phyloP scores from a whole-genome alignment of 2,888 invertebrate genomes.

The Apamea epomidion region DNA sequence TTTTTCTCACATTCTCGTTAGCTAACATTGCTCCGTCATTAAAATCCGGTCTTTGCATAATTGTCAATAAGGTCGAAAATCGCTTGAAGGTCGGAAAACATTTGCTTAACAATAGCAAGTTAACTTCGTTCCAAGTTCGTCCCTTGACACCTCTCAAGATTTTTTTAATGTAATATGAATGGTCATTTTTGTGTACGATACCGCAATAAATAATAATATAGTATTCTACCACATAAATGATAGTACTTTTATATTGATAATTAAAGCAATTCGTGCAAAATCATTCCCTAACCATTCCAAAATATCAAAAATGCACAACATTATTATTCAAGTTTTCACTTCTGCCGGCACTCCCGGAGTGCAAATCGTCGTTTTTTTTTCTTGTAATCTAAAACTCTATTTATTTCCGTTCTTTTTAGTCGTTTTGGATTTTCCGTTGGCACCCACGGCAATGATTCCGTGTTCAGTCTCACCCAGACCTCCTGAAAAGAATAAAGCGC shows the following conservation, averaged over 20 bases:
- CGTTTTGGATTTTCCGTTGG: neutral
- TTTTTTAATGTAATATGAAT: no score
- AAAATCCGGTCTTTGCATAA: no score
- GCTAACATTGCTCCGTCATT: no score
- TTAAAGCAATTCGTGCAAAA: neutral
- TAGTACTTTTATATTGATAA: constrained; percentile 3
- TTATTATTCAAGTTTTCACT: constrained; percentile 7
- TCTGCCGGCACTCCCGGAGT: no score
- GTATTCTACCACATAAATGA: neutral
- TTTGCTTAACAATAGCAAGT: no score
- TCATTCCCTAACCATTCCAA: constrained; percentile 6
- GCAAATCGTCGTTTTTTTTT: neutral
- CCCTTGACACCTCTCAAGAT: no score
- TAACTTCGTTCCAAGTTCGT: no score
- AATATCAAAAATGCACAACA: constrained; percentile 1
- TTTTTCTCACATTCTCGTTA: no score
- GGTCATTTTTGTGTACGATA: no score
- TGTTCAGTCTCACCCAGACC: constrained; percentile 3
- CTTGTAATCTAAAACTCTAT: neutral
- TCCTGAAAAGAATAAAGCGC: constrained; percentile 3
- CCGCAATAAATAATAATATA: no score
- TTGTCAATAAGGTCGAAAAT: no score
- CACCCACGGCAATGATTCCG: constrained; percentile 1
- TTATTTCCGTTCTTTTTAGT: constrained; percentile 2
- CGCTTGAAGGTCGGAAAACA: no score